A percentile compares a stretch with the other conserved stretches of the same genome.
Conservation (phyloP, 1,140 invertebrate species). For the Archegozetes longisetosus region DNA sequence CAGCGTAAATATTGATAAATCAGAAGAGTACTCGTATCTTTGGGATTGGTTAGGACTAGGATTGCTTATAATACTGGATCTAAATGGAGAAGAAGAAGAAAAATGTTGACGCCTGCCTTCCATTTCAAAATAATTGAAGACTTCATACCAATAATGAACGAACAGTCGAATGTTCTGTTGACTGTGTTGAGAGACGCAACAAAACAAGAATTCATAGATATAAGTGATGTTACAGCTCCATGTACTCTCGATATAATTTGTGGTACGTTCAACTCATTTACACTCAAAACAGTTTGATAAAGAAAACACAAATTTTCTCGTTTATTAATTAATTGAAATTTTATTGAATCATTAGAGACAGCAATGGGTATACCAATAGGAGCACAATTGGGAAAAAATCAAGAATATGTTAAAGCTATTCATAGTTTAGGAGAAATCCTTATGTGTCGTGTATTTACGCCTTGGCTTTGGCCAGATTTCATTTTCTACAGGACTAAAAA, state of each 20-base stretch:
- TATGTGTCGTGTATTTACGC: conserved; percentile 2
- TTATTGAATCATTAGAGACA: too few relatives aligned
- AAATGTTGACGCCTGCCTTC: too few relatives aligned
- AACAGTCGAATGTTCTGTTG: conserved; percentile 40
- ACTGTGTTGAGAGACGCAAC: conserved; percentile 41
- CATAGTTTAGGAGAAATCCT: conserved; percentile 17
- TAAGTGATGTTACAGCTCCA: conserved; percentile 15
- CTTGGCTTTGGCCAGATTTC: conserved; percentile 1
- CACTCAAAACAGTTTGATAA: too few relatives aligned
- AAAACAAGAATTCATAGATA: conserved; percentile 9
- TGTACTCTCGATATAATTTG: too few relatives aligned
- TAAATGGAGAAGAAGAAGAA: conserved; percentile 44
- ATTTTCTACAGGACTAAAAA: conserved; percentile 4
- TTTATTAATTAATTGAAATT: too few relatives aligned
- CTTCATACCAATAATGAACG: conserved; percentile 40
- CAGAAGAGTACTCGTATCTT: too few relatives aligned
- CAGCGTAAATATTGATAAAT: too few relatives aligned
- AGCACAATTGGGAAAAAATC: conserved; percentile 45
- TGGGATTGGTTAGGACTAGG: too few relatives aligned
- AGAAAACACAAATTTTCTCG: too few relatives aligned
- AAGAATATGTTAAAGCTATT: conserved; percentile 51
- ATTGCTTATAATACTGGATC: conserved; percentile 47
- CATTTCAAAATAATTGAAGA: too few relatives aligned
- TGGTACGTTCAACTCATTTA: too few relatives aligned
- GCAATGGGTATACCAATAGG: conserved; percentile 56